Evolutionary conservation across 2,888 invertebrate genomes (phyloP), one percentile per base, ranked within the genome.

Genomic region (Argynnis bischoffii): DNA sequence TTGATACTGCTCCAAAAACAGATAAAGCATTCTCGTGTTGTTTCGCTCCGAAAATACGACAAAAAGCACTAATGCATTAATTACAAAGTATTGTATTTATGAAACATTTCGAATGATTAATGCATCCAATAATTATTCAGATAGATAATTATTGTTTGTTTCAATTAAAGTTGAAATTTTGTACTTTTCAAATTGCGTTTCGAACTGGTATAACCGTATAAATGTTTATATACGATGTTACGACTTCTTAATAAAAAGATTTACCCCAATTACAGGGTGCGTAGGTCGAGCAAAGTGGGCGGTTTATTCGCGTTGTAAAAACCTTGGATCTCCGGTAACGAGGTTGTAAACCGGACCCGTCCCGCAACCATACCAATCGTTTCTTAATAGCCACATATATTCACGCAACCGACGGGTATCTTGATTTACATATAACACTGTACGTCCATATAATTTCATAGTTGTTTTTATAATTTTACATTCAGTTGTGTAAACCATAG

Each of bases 291-390:
- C 79, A 79, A 79, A 81, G 75, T 76, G 79, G 77, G 76, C 83
- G 83, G 84, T 87, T 86, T 88, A 87, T 89, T 89, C 85, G 86
- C 80, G 86, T 80, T 84, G 86, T 91, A 90, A 91, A 90, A 90
- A 90, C 85, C 81, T 80, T 76, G 82, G 81, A 83, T 80, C 81
- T 84, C 78, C 84, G 80, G 87, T 89, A 90, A 90, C 88, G 86
- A 89, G 87, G 88, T 78, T 78, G 84, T 89, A 90, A 82, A 90
- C 74, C 72, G 73, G 72, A 82, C 85, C 81, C 79, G 73, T 79
- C 77, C 81, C 78, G 82, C 83, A 82, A 80, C 81, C 79, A 74
- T 82, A 81, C 75, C 73, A 73, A 72, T 76, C 75, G 76, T 77
- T 79, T 76, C 76, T 78, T 79, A 79, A 79, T 81, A 79, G 77